Evolutionary conservation across 2,888 invertebrate genomes (phyloP).

Genomic region (Argyresthia goedartella): DNA sequence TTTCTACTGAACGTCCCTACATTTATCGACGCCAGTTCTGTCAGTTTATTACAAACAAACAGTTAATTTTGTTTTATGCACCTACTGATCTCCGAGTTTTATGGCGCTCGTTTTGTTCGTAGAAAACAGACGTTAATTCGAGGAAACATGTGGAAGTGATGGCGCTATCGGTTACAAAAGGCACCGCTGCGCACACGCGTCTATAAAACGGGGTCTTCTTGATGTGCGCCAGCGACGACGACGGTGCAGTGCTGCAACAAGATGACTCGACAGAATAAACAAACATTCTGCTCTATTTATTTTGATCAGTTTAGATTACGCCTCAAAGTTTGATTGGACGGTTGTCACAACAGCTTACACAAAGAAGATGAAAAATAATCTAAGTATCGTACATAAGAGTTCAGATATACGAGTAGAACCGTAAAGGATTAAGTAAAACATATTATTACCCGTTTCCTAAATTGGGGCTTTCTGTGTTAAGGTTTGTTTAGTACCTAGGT

Average conservation of each 20-base stretch:
- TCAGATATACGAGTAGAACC: too few relatives aligned
- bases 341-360: neutral
- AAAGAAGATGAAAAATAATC: too few relatives aligned
- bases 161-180: conserved; percentile 60
- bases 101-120: conserved; percentile 57
- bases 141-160: conserved; percentile 66
- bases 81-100: conserved; percentile 45
- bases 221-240: conserved; percentile 34
- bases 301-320: neutral
- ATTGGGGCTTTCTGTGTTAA: too few relatives aligned
- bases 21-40: conserved; percentile 18
- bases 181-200: conserved; percentile 41
- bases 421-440: too few relatives aligned
- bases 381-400: too few relatives aligned
- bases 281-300: conserved; percentile 45
- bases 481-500: too few relatives aligned
- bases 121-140: conserved; percentile 68
- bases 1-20: conserved; percentile 1
- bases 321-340: too few relatives aligned
- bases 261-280: conserved; percentile 38
- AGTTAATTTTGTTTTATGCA: conserved; percentile 57
- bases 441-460: too few relatives aligned
- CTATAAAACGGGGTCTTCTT: conserved; percentile 19
- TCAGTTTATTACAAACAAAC: conserved; percentile 49
- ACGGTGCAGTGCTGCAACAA: conserved; percentile 48